phyloP scores from a whole-genome alignment of 2,797 vertebrate species.

The Crocidura indochinensis region DNA sequence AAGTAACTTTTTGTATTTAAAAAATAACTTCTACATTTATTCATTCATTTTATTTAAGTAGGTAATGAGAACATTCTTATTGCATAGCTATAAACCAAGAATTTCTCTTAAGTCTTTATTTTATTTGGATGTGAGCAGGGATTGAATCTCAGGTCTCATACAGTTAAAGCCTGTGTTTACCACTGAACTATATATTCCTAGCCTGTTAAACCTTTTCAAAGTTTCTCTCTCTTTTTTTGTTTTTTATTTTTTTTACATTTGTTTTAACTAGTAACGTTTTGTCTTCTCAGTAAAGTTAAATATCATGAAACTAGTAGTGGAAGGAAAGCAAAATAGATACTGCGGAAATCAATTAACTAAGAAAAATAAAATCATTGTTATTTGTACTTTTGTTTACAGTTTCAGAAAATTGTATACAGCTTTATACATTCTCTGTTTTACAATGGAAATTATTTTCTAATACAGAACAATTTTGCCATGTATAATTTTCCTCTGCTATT shows the following conservation, averaged over 20 bases:
- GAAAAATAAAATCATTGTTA: not conserved
- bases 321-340: conserved; percentile 24
- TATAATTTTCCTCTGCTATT: conserved; percentile 13
- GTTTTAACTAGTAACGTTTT: conserved; percentile 21
- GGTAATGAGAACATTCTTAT: not conserved
- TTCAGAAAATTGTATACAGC: not conserved
- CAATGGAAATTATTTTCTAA: not conserved
- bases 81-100: conserved; percentile 17
- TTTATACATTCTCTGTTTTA: conserved; percentile 8
- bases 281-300: not conserved
- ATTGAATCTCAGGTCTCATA: too few relatives aligned
- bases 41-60: conserved; percentile 36
- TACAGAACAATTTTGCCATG: not conserved
- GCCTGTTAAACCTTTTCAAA: conserved; percentile 42
- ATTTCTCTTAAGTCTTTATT: too few relatives aligned
- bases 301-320: not conserved
- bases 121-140: too few relatives aligned
- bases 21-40: not conserved
- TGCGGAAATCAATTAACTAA: not conserved
- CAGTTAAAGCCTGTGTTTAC: too few relatives aligned
- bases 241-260: conserved; percentile 6
- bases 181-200: too few relatives aligned
- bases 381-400: not conserved
- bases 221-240: not conserved
- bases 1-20: conserved; percentile 12